A percentile compares a stretch with the other conserved stretches of the same genome.
phyloP scores from a whole-genome alignment of 2,888 invertebrate genomes.

The Synanthedon formicaeformis region DNA sequence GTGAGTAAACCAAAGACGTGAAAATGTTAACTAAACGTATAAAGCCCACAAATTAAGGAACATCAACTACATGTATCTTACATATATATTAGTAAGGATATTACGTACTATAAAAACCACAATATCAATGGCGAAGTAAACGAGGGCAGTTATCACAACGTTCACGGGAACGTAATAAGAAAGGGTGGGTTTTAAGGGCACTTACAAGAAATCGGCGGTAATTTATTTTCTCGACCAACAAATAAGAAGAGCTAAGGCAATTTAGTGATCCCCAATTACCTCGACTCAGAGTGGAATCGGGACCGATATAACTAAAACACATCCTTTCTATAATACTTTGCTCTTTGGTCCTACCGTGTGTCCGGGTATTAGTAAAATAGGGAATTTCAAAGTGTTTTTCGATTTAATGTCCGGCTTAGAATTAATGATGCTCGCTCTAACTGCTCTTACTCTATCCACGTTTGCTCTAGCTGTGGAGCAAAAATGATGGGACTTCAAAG shows the following conservation, averaged over 20 bases:
- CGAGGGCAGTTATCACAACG: conserved; percentile 15
- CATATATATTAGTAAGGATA: too few relatives aligned
- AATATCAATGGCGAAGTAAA: conserved; percentile 16
- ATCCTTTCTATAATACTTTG: not conserved
- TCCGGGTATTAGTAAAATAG: too few relatives aligned
- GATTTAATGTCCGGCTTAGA: too few relatives aligned
- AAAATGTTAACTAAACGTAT: too few relatives aligned
- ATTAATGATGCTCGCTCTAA: too few relatives aligned
- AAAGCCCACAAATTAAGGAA: too few relatives aligned
- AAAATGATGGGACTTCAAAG: too few relatives aligned
- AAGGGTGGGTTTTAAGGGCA: conserved; percentile 21
- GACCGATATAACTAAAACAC: not conserved
- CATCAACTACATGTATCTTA: too few relatives aligned
- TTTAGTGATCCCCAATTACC: conserved; percentile 40
- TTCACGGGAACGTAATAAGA: conserved; percentile 29
- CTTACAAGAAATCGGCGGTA: conserved; percentile 37
- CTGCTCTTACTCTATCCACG: too few relatives aligned
- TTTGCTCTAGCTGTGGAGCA: too few relatives aligned
- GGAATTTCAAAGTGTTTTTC: too few relatives aligned
- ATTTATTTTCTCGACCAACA: conserved; percentile 39
- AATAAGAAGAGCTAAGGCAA: conserved; percentile 43
- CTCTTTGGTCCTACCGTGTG: not conserved
- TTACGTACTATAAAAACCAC: not conserved
- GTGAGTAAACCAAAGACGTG: too few relatives aligned
- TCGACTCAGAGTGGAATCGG: conserved; percentile 12